Percentiles rank a stretch among this genome's conserved stretches.
phyloP scores from a whole-genome alignment of 2,888 invertebrate species.

The Eulithis testata region DNA sequence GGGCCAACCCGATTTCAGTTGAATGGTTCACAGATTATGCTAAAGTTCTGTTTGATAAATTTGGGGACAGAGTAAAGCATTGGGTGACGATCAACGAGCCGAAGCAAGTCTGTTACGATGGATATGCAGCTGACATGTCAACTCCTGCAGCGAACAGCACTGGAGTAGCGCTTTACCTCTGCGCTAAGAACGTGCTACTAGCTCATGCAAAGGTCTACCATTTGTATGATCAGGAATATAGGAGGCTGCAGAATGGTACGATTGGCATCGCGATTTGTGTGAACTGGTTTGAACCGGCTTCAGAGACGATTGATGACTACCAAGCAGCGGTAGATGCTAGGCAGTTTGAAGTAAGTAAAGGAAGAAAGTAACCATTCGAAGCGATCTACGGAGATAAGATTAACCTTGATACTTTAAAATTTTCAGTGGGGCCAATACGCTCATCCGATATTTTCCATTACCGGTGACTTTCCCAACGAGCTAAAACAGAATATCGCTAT shows the following conservation, averaged over 20 bases:
- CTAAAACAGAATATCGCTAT: conserved; percentile 82
- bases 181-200: conserved; percentile 80
- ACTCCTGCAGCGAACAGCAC: conserved; percentile 68
- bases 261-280: conserved; percentile 67
- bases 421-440: conserved; percentile 76
- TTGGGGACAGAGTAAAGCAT: conserved; percentile 76
- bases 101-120: conserved; percentile 64
- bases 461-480: conserved; percentile 86
- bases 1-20: conserved; percentile 81
- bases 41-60: conserved; percentile 73
- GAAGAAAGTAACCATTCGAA: background rate
- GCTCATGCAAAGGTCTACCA: conserved; percentile 82
- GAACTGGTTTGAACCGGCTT: conserved; percentile 80
- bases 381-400: too few species aligned
- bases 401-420: background rate
- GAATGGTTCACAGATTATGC: conserved; percentile 85
- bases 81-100: conserved; percentile 87
- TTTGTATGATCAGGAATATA: conserved; percentile 63
- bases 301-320: conserved; percentile 71
- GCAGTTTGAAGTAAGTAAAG: conserved; percentile 78
- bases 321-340: conserved; percentile 80
- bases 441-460: conserved; percentile 76
- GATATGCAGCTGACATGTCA: conserved; percentile 60
- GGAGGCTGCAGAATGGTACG: conserved; percentile 53
- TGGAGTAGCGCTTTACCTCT: conserved; percentile 80